A percentile compares a stretch with the other conserved stretches of the same genome.
Evolutionary conservation across 64 coral and sea anemone genomes (phyloP).

Genomic region (Pocillopora damicornis): DNA sequence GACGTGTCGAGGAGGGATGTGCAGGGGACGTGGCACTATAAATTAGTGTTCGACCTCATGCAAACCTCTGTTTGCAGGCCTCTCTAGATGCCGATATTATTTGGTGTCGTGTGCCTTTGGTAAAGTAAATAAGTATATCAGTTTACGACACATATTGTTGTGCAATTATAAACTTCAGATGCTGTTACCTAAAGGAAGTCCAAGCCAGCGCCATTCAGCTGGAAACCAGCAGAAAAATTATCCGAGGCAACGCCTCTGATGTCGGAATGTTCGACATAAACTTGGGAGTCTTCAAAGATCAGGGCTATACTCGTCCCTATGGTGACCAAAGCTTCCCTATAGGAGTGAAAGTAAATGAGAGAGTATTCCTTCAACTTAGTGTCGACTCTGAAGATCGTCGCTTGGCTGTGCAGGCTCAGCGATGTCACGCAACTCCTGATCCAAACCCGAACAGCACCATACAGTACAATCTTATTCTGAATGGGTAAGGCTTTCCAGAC

Average conservation of each 20-base stretch:
- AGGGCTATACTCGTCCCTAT: conserved; percentile 54
- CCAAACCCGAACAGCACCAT: conserved; percentile 65
- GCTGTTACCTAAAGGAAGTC: conserved; percentile 59
- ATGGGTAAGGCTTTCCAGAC: conserved; percentile 52
- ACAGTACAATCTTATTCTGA: conserved; percentile 70
- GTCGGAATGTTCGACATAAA: conserved; percentile 59
- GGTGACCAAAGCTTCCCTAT: conserved; percentile 83
- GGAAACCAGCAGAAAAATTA: conserved; percentile 63
- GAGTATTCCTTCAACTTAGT: conserved; percentile 63
- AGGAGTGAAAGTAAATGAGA: conserved; percentile 57
- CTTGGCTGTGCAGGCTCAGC: conserved; percentile 61
- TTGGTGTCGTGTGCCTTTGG: no score
- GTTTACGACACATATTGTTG: not conserved
- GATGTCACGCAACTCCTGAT: conserved; percentile 88
- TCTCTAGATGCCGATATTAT: no score
- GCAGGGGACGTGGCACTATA: no score
- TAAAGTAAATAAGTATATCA: no score
- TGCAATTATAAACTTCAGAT: conserved; percentile 8
- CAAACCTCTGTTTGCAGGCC: no score
- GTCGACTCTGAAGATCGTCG: conserved; percentile 64
- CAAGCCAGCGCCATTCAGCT: conserved; percentile 62
- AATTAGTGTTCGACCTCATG: no score
- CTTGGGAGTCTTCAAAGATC: conserved; percentile 71
- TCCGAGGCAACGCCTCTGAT: conserved; percentile 57
- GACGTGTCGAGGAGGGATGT: no score